phyloP scores from a whole-genome alignment of 2,888 invertebrate species.

The Keiferia lycopersicella region DNA sequence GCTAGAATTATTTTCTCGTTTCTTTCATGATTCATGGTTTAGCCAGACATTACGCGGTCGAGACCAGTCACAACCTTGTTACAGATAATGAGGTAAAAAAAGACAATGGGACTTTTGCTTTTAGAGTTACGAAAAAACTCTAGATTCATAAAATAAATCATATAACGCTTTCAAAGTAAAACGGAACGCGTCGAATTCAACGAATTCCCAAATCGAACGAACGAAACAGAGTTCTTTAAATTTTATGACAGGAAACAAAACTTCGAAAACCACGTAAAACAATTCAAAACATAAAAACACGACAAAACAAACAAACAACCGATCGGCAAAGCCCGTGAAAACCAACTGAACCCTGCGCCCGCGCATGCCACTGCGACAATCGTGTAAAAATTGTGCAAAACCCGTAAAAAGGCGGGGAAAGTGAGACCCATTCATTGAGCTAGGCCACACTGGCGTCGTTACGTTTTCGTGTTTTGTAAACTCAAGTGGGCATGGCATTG shows the following conservation, averaged over 20 bases:
- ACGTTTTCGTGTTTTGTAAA: slow-evolving; percentile 10
- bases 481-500: slow-evolving; percentile 14
- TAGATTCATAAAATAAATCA: not conserved
- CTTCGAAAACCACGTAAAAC: not conserved
- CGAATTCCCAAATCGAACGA: not conserved
- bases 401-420: slow-evolving; percentile 20
- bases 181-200: not conserved
- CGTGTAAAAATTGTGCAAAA: slow-evolving; percentile 13
- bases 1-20: not conserved
- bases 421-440: slow-evolving; percentile 9
- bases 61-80: not conserved
- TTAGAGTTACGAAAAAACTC: not conserved
- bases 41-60: slow-evolving; percentile 1
- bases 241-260: not conserved
- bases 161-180: not conserved
- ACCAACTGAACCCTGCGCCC: slow-evolving; percentile 7
- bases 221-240: not conserved
- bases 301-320: slow-evolving; percentile 4
- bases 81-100: not conserved
- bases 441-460: not conserved
- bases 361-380: not conserved
- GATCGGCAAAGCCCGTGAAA: slow-evolving; percentile 1
- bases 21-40: slow-evolving; percentile 2
- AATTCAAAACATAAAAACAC: not conserved
- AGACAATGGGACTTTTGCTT: not conserved